Evolutionary conservation across 2,888 invertebrate species (phyloP).

Genomic region (Scrobipalpa costella): DNA sequence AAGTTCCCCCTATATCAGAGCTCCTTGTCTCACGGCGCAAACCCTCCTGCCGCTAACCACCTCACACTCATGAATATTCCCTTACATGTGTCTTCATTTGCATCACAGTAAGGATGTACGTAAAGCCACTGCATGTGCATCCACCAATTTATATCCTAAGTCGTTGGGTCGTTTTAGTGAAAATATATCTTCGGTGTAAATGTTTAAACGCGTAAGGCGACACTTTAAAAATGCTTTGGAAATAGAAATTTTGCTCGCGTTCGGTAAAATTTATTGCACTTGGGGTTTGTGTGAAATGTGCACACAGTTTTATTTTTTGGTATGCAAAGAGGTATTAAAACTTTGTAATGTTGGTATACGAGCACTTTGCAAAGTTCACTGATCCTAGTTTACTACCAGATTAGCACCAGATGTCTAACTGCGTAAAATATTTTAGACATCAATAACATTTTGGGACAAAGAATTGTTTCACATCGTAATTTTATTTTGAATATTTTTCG

Average conservation of each 20-base stretch:
- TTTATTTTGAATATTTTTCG: no score
- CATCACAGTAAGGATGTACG: constrained; percentile 57
- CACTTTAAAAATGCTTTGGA: constrained; percentile 12
- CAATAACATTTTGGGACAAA: no score
- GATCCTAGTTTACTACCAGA: neutral
- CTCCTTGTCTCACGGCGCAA: constrained; percentile 34
- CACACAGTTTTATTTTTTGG: constrained; percentile 13
- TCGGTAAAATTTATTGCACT: constrained; percentile 12
- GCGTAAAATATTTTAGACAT: no score
- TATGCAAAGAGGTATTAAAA: constrained; percentile 3
- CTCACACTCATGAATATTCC: constrained; percentile 58
- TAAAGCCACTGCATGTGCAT: constrained; percentile 41
- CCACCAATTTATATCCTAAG: constrained; percentile 27
- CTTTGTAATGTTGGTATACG: neutral
- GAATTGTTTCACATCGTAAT: no score
- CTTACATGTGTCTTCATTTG: constrained; percentile 63
- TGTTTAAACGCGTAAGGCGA: constrained; percentile 13
- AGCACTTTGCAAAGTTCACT: neutral
- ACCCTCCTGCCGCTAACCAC: constrained; percentile 45
- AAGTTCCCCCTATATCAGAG: constrained; percentile 3
- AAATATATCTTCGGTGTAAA: constrained; percentile 22
- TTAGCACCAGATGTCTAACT: no score
- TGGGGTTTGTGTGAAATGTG: constrained; percentile 15
- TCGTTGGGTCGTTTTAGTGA: constrained; percentile 17
- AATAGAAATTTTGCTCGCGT: constrained; percentile 14